Conservation (phyloP, 92 coral and sea anemone species). For the Epizoanthus ramosus region DNA sequence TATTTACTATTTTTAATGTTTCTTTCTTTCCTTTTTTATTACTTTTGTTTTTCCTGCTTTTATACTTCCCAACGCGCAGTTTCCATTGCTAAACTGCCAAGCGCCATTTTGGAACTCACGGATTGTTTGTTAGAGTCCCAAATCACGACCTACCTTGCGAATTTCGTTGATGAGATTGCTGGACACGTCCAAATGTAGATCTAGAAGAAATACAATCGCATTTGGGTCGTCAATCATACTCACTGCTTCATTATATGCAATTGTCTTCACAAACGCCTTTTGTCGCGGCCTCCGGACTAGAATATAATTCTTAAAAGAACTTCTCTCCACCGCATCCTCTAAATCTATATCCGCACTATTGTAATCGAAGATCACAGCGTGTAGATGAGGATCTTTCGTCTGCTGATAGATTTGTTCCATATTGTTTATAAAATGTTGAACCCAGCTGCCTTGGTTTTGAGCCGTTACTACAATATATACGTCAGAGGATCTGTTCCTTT, state of each 20-base stretch:
- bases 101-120: conserved; percentile 30
- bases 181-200: conserved; percentile 39
- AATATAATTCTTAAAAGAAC: conserved; percentile 40
- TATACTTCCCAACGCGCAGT: no score
- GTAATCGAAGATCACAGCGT: conserved; percentile 41
- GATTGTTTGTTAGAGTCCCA: background rate
- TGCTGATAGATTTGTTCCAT: conserved; percentile 31
- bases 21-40: no score
- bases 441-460: conserved; percentile 38
- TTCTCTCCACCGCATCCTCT: conserved; percentile 19
- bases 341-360: conserved; percentile 33
- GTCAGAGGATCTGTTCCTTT: conserved; percentile 34
- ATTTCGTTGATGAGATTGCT: conserved; percentile 29
- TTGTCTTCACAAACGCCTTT: conserved; percentile 22
- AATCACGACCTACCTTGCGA: conserved; percentile 39
- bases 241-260: conserved; percentile 42
- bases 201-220: conserved; percentile 45
- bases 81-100: conserved; percentile 7
- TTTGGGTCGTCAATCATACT: conserved; percentile 36
- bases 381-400: conserved; percentile 35
- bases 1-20: no score
- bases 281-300: conserved; percentile 3
- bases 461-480: conserved; percentile 35
- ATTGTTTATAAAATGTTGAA: conserved; percentile 43
- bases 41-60: no score